A percentile compares a stretch with the other conserved stretches of the same genome.
Conservation (phyloP, 2,797 vertebrate species). For the Gambusia yucatana region DNA sequence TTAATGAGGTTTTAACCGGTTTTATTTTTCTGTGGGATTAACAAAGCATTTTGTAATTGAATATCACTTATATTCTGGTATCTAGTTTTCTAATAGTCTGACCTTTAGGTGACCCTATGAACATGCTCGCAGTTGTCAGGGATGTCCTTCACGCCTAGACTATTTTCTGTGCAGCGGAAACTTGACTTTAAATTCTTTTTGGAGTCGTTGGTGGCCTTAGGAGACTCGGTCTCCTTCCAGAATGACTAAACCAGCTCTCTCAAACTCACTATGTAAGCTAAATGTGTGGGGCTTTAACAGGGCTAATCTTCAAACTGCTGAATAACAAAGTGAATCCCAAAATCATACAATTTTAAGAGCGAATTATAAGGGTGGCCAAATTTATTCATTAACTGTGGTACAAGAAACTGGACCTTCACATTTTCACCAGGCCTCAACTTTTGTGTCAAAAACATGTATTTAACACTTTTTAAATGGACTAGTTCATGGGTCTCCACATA, state of each 20-base stretch:
- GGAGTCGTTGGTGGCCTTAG: neutral
- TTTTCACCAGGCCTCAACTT: neutral
- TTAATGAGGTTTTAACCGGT: too few relatives aligned
- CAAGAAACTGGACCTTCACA: too few relatives aligned
- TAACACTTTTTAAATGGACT: neutral
- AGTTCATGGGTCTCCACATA: neutral
- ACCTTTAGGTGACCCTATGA: neutral
- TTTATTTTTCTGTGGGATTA: neutral
- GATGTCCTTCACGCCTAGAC: neutral
- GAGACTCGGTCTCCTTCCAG: neutral
- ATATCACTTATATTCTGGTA: neutral
- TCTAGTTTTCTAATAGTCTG: neutral
- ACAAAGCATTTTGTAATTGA: neutral
- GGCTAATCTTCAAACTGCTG: neutral
- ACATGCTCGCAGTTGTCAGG: neutral
- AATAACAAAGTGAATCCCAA: neutral
- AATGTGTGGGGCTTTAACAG: neutral
- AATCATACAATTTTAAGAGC: neutral
- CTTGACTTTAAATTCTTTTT: neutral
- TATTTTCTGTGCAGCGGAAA: neutral
- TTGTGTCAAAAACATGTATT: neutral
- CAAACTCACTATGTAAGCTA: neutral
- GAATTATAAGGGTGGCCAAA: neutral
- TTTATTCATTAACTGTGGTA: neutral
- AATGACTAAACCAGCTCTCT: neutral